These are phyloP conservation scores for Rhinella marina DNA, from an alignment of 2,797 vertebrate species.

Conservation along the genomic window DNA sequence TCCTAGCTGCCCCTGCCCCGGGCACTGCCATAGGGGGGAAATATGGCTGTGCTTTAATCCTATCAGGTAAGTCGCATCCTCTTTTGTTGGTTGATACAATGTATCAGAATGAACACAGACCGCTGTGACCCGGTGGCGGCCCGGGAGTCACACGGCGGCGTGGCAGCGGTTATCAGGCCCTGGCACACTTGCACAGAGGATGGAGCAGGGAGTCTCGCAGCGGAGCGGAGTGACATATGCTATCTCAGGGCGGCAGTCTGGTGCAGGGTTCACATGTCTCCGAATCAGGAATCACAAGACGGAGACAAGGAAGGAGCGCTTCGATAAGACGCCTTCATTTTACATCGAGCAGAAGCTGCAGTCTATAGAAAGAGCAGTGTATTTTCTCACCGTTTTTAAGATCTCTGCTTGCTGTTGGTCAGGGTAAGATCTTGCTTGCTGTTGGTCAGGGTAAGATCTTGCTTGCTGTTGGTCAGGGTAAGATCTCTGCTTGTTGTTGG, in stretches of 20 bases:
- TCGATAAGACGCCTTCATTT: neutral
- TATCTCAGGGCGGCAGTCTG: conserved; percentile 25
- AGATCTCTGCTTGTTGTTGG: too few relatives aligned
- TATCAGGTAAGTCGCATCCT: neutral
- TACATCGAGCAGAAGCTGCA: neutral
- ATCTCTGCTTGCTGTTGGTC: too few relatives aligned
- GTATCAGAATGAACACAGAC: neutral
- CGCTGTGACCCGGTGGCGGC: neutral
- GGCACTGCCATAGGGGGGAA: neutral
- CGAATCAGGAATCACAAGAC: neutral
- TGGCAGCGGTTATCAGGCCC: neutral
- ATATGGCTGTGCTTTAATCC: neutral
- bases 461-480: too few relatives aligned
- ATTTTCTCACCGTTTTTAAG: neutral
- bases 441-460: too few relatives aligned
- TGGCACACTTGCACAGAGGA: neutral
- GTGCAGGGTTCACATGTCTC: neutral
- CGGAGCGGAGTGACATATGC: conserved; percentile 2
- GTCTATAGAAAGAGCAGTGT: neutral
- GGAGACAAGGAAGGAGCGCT: neutral
- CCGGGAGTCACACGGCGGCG: neutral
- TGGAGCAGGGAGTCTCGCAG: neutral
- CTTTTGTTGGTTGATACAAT: neutral
- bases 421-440: too few relatives aligned
- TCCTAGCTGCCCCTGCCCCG: neutral